Evolutionary conservation across 1,140 invertebrate genomes (phyloP).

Genomic region (Saxidomus purpurata): DNA sequence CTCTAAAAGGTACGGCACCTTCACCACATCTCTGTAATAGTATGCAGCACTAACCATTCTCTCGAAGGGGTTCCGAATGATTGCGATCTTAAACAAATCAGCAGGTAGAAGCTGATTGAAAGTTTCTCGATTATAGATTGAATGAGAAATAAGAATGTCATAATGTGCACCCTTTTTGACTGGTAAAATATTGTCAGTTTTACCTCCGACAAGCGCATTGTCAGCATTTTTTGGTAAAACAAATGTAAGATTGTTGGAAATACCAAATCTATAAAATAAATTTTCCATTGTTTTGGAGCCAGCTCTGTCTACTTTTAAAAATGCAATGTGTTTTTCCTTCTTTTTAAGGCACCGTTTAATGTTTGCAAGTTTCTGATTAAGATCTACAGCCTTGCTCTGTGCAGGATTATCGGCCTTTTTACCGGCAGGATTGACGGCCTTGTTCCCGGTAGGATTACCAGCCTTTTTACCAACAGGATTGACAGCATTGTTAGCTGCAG

Average conservation of each 20-base stretch:
- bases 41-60: constrained; percentile 22
- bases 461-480: no score
- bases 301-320: constrained; percentile 85
- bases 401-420: no score
- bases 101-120: background rate
- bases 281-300: constrained; percentile 87
- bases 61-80: background rate
- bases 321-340: constrained; percentile 10
- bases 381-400: no score
- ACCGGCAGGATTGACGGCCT: no score
- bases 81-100: background rate
- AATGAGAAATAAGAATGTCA: background rate
- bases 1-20: background rate
- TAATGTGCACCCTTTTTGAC: background rate
- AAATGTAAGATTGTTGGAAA: constrained; percentile 87
- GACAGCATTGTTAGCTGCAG: no score
- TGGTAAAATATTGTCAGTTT: background rate
- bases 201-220: background rate
- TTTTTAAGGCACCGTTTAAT: no score
- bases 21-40: constrained; percentile 14
- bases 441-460: no score
- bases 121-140: background rate
- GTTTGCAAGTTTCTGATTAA: no score
- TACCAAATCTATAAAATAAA: constrained; percentile 87
- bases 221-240: constrained; percentile 82